A percentile compares a stretch with the other conserved stretches of the same genome.
phyloP scores from a whole-genome alignment of 2,797 vertebrate genomes.

The Botia almorhae region DNA sequence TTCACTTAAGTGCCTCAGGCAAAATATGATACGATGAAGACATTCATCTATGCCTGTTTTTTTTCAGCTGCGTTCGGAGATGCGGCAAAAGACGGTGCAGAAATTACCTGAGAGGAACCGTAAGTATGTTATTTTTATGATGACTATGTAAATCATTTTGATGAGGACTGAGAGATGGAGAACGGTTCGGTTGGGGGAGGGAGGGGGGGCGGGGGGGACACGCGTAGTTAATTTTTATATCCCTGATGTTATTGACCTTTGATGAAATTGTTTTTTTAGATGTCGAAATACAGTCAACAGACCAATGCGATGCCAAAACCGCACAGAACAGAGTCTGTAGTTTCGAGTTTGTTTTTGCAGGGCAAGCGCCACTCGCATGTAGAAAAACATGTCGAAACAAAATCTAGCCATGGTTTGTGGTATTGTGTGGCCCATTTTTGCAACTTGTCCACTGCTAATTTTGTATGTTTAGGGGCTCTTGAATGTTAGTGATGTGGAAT shows the following conservation, averaged over 20 bases:
- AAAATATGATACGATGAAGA: conserved; percentile 53
- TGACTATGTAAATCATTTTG: conserved; percentile 11
- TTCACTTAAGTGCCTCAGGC: conserved; percentile 55
- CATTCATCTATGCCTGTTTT: conserved; percentile 50
- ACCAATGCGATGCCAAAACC: background rate
- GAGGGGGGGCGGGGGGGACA: background rate
- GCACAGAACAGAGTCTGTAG: background rate
- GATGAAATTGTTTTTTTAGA: background rate
- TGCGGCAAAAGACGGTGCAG: conserved; percentile 24
- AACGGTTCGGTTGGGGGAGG: background rate
- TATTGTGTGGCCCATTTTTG: background rate
- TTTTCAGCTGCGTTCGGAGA: conserved; percentile 38
- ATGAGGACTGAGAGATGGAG: background rate
- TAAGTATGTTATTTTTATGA: conserved; percentile 24
- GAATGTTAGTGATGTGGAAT: conserved; percentile 15
- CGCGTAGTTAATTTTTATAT: background rate
- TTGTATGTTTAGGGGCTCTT: background rate
- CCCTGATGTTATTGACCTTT: background rate
- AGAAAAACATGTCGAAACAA: background rate
- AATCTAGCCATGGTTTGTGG: background rate
- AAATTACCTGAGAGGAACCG: conserved; percentile 38
- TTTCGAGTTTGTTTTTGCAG: background rate
- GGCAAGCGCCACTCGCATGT: background rate
- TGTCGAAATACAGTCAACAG: background rate
- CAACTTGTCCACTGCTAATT: background rate